phyloP scores from a whole-genome alignment of 2,888 invertebrate species.

The Lottia gigantea region DNA sequence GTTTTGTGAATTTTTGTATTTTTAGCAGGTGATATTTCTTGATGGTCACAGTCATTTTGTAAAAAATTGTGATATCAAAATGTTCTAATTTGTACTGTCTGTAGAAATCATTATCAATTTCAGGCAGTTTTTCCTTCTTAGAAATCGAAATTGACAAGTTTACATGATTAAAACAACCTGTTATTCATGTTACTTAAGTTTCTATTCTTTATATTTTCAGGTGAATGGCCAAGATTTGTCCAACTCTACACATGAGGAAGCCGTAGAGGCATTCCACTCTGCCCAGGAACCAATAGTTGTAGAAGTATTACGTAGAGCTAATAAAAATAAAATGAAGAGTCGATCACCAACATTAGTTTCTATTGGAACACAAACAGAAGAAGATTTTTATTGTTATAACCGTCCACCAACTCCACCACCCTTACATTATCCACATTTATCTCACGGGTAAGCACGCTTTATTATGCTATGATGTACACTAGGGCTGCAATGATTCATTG shows the following conservation, averaged over 20 bases:
- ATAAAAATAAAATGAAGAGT: constrained; percentile 53
- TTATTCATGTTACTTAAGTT: too few species aligned
- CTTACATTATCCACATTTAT: constrained; percentile 49
- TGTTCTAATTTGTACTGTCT: too few species aligned
- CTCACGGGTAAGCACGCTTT: constrained; percentile 50
- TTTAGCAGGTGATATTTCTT: too few species aligned
- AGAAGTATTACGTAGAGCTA: constrained; percentile 63
- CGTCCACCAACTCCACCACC: constrained; percentile 59
- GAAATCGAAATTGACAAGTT: too few species aligned
- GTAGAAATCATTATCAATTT: too few species aligned
- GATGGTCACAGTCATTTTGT: too few species aligned
- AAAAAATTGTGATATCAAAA: too few species aligned
- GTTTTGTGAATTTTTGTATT: too few species aligned
- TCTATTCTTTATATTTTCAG: constrained; percentile 43
- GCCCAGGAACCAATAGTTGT: constrained; percentile 68
- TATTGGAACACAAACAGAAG: constrained; percentile 66
- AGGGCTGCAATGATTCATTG: too few species aligned
- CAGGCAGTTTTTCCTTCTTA: too few species aligned
- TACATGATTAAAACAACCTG: too few species aligned
- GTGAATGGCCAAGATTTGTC: constrained; percentile 68
- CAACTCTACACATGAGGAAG: constrained; percentile 67
- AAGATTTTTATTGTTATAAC: constrained; percentile 60
- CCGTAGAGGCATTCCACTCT: constrained; percentile 66
- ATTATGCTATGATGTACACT: neutral
- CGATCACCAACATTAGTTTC: constrained; percentile 61